phyloP scores from a whole-genome alignment of 2,797 vertebrate genomes.

The Neosilurus hyrtlii region DNA sequence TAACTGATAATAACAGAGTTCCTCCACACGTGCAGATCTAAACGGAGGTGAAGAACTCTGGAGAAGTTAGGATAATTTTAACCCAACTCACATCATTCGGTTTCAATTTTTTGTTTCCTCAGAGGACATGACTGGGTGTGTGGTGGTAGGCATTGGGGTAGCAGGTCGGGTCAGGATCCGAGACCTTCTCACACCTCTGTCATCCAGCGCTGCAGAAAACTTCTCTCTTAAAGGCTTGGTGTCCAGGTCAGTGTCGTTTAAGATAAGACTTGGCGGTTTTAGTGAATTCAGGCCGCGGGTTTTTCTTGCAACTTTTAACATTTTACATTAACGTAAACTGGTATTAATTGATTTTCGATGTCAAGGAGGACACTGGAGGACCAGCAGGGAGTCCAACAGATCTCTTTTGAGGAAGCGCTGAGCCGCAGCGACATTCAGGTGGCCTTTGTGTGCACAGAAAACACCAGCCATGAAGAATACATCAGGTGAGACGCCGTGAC shows the following conservation, averaged over 20 bases:
- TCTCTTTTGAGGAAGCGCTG: slow-evolving; percentile 80
- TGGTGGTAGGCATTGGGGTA: slow-evolving; percentile 86
- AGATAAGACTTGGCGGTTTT: no score
- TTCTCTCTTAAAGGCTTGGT: slow-evolving; percentile 80
- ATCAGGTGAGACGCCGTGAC: slow-evolving; percentile 71
- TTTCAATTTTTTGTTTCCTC: not conserved
- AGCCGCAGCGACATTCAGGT: slow-evolving; percentile 76
- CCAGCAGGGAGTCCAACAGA: slow-evolving; percentile 77
- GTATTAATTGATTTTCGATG: not conserved
- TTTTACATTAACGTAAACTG: not conserved
- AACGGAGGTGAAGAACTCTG: not conserved
- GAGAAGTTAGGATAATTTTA: not conserved
- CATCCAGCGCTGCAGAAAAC: slow-evolving; percentile 76
- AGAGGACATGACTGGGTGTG: slow-evolving; percentile 80
- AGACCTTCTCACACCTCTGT: slow-evolving; percentile 76
- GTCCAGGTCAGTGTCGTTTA: slow-evolving; percentile 78
- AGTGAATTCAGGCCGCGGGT: no score
- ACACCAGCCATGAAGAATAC: slow-evolving; percentile 77
- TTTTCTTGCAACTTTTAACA: no score
- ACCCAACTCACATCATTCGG: not conserved
- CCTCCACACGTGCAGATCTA: not conserved
- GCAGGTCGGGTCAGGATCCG: slow-evolving; percentile 83
- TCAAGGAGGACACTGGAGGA: slow-evolving; percentile 76
- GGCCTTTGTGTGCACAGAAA: slow-evolving; percentile 89
- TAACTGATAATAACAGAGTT: no score